These are phyloP conservation scores for Liodrosophila aerea DNA, from an alignment of 2,888 invertebrate species.

Conservation along the genomic window DNA sequence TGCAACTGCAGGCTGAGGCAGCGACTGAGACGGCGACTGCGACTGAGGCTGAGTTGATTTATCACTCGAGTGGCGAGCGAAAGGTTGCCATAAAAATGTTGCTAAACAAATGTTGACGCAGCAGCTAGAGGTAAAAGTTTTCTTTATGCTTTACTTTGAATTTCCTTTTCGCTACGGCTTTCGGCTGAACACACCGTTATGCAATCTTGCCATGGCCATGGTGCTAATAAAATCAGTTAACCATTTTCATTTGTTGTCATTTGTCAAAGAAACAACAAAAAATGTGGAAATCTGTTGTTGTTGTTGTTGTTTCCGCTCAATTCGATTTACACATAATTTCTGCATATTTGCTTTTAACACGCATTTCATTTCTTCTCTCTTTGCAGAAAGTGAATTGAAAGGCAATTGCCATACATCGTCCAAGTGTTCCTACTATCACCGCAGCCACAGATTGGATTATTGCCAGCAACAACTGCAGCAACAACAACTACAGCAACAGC, in stretches of 20 bases:
- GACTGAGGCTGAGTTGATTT: conserved; percentile 62
- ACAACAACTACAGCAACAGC: neutral
- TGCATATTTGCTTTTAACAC: conserved; percentile 63
- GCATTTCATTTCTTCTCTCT: conserved; percentile 49
- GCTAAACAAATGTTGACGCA: conserved; percentile 67
- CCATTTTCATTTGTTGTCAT: conserved; percentile 54
- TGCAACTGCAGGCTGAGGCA: conserved; percentile 1
- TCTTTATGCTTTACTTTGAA: conserved; percentile 25
- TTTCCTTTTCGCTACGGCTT: conserved; percentile 6
- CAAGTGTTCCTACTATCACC: neutral
- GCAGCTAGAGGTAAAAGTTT: conserved; percentile 61
- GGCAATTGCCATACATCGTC: conserved; percentile 22
- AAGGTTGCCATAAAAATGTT: conserved; percentile 71
- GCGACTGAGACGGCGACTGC: conserved; percentile 20
- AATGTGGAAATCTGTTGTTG: neutral
- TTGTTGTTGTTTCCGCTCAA: conserved; percentile 51
- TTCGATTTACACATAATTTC: conserved; percentile 45
- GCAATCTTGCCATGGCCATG: conserved; percentile 52
- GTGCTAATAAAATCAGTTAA: conserved; percentile 72
- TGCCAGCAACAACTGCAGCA: no score
- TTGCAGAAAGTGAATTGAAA: conserved; percentile 65
- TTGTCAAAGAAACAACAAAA: conserved; percentile 55
- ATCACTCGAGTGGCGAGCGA: conserved; percentile 64
- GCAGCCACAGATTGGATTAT: conserved; percentile 30
- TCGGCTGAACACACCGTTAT: conserved; percentile 53